Evolutionary conservation across 2,888 invertebrate genomes (phyloP), one percentile per base, ranked within the genome.

Genomic region (Heteromurus nitidus): DNA sequence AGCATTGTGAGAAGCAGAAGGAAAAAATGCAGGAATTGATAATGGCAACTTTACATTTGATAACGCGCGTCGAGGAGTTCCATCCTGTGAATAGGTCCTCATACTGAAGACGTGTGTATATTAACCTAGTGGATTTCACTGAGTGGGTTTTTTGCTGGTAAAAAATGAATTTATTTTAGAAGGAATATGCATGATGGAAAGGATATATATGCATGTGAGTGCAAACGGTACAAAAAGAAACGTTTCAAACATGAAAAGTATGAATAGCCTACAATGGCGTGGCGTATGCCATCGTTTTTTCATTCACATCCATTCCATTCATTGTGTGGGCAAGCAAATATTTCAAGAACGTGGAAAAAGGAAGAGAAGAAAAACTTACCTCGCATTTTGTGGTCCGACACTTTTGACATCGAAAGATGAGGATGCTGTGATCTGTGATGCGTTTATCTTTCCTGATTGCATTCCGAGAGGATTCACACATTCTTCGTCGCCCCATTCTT

Each of bases 321-420:
- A 64, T 36, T 64, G 42, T n/a, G n/a, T 64, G 42, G 64, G 13
- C 36, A 55, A 60, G 28, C 44, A 76, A 53, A 70, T 70, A 69
- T 70, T 55, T 55, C 55, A 22, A 55, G 47, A 26, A 53, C 18
- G 16, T 11, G n/a, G n/a, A n/a, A 42, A 42, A n/a, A 55, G 42
- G n/a, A 53, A 64, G 55, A 30, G 36, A 28, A 44, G 24, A 58
- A 73, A 80, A 65, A 88, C 90, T 91, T 91, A 96, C 96, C 96
- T 93, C 84, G 95, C 95, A 89, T 95, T 95, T 88, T 95, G 93
- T 36, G 96, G 95, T 68, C 96, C 96, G 42, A 96, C 95, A 87
- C 94, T 95, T 89, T 95, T 94, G 88, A 93, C 92, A 89, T 96
- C 96, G 90, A 94, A 94, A 86, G 94, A 95, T 72, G 96, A 96